Evolutionary conservation across 2,113 vertebrate genomes (phyloP).

Genomic region (Chamaea fasciata): DNA sequence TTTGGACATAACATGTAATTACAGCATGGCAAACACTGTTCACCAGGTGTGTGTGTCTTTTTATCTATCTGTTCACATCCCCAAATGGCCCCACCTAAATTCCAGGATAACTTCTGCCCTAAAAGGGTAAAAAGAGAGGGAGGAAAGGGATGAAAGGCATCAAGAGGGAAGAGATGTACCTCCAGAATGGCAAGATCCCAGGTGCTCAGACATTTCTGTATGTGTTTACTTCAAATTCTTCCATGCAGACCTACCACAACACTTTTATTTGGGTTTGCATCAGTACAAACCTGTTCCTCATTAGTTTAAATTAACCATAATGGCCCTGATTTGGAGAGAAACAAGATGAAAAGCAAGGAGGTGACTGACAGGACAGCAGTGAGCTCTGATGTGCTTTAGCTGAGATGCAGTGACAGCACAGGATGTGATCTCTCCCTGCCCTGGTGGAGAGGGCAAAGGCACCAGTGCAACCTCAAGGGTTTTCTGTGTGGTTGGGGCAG

Average conservation of each 20-base stretch:
- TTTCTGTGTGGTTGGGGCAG: neutral
- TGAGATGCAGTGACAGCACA: fast-evolving
- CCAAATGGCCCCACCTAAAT: neutral
- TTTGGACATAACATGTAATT: fast-evolving
- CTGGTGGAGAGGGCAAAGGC: neutral
- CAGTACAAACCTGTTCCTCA: neutral
- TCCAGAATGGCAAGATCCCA: neutral
- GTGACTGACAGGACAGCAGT: neutral
- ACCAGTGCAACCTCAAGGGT: neutral
- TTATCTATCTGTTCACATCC: fast-evolving
- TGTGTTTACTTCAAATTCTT: neutral
- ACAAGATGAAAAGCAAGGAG: neutral
- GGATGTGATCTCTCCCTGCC: neutral
- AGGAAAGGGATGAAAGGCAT: neutral
- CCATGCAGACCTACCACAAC: neutral
- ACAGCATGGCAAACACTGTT: fast-evolving
- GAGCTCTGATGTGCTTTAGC: neutral
- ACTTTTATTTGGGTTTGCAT: neutral
- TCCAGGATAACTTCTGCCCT: neutral
- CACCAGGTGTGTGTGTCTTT: no score
- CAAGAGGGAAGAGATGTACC: neutral
- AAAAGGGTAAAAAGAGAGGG: neutral
- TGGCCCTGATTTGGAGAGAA: neutral
- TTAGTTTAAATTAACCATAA: neutral
- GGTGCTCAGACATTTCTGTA: fast-evolving